A percentile compares a stretch with the other conserved stretches of the same genome.
phyloP scores from a whole-genome alignment of 2,888 invertebrate genomes.

The Polyommatus iphigenia region DNA sequence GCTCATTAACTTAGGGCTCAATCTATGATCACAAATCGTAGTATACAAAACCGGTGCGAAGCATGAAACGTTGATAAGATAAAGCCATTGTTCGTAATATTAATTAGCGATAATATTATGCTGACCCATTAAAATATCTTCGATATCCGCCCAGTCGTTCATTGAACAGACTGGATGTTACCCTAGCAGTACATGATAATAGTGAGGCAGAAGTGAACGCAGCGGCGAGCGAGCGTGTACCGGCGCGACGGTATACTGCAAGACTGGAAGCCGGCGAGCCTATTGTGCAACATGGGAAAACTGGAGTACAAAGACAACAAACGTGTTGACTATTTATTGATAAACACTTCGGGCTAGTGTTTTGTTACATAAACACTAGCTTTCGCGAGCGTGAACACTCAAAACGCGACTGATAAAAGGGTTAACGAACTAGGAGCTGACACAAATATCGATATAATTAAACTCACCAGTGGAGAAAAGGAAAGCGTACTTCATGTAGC shows the following conservation, averaged over 20 bases:
- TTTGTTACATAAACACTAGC: constrained; percentile 6
- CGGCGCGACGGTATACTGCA: constrained; percentile 22
- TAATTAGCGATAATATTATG: constrained; percentile 32
- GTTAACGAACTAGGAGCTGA: constrained; percentile 14
- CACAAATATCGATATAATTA: constrained; percentile 17
- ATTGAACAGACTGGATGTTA: constrained; percentile 49
- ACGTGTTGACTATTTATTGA: constrained; percentile 46
- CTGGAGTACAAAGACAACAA: constrained; percentile 62
- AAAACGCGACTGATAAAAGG: constrained; percentile 4
- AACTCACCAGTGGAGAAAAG: constrained; percentile 3
- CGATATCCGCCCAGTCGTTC: constrained; percentile 56
- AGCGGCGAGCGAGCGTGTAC: neutral
- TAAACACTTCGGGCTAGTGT: constrained; percentile 38
- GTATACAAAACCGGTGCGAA: neutral
- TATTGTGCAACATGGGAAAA: constrained; percentile 74
- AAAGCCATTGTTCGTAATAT: constrained; percentile 35
- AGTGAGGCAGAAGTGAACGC: neutral
- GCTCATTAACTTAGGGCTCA: constrained; percentile 40
- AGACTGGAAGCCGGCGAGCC: constrained; percentile 59
- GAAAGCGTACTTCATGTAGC: neutral
- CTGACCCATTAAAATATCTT: constrained; percentile 62
- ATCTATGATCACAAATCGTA: constrained; percentile 13
- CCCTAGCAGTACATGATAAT: constrained; percentile 34
- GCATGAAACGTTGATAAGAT: constrained; percentile 48
- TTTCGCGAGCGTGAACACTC: constrained; percentile 19